Evolutionary conservation across 64 coral and sea anemone genomes (phyloP).

Genomic region (Pocillopora damicornis): DNA sequence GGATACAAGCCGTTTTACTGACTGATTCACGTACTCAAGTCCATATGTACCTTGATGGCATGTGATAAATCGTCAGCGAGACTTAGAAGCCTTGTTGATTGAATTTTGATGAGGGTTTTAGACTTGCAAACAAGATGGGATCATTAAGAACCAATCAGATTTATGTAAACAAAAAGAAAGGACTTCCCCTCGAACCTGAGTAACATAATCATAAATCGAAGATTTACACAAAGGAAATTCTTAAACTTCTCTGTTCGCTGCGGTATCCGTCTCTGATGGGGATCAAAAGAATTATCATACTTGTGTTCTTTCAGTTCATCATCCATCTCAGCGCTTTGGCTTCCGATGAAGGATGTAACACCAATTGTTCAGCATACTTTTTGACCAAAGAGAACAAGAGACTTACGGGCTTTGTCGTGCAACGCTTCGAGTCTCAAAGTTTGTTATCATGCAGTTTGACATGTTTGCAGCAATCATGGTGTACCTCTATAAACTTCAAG

Average conservation of each 20-base stretch:
- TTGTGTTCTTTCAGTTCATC: neutral
- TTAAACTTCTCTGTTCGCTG: neutral
- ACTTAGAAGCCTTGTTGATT: no score
- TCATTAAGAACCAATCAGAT: neutral
- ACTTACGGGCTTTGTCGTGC: neutral
- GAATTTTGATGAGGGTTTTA: no score
- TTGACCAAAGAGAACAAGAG: neutral
- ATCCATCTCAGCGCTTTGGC: neutral
- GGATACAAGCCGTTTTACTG: no score
- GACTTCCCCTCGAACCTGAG: neutral
- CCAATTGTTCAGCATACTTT: neutral
- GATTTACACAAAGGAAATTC: neutral
- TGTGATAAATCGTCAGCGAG: no score
- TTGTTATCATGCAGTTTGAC: neutral
- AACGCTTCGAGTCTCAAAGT: neutral
- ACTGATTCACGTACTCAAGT: no score
- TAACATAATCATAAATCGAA: neutral
- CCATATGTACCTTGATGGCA: no score
- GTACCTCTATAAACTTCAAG: constrained; percentile 1
- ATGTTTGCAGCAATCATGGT: neutral
- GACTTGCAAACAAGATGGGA: neutral
- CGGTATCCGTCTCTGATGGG: neutral
- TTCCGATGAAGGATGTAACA: neutral
- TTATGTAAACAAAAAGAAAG: neutral
- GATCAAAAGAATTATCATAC: neutral